Base-by-base conservation (phyloP, 2,113 vertebrate genomes). In the Spea multiplicata region DNA sequence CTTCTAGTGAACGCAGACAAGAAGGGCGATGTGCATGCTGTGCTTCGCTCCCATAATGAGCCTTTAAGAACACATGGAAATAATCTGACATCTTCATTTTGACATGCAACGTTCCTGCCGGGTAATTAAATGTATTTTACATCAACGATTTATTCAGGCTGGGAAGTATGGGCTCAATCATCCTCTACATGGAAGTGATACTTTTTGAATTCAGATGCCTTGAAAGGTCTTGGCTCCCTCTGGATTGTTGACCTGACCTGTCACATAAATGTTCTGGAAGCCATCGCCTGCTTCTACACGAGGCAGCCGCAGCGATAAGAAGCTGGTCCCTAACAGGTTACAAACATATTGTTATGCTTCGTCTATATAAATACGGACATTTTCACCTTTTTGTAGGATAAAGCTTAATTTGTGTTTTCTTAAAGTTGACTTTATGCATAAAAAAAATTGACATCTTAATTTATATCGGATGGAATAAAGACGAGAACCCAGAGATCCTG, bases 41-140 rank as follows among this genome's bases (percentile, higher is more conserved):
- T 62, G 45, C 62, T 44, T 52, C 4, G 8, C 57, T 64, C 68
- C 44, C 2, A 47, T 73, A 66, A 73, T 30, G 46, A 57, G 7
- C 4, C 12, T 45, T 5, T 17, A 9, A 61, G 78, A 70, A 79
- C 82, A 74, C 50, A 1, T 44, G 80, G 62, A 59, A 83, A 84
- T 83, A 53, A 72, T 81, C 52, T 84, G 81, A 85, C 73, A 68
- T 83, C 30, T 61, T 83, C 83, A 80, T 80, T 80, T 64, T 76
- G 65, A 83, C 78, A 84, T 76, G 70, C 57, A 84, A 12, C 83
- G 79, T 83, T 84, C 44, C 78, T 75, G 44, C 72, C 48, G 59
- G 66, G 70, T 81, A 84, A 86, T 82, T 83, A 83, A 81, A 48
- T 46, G 16, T 77, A 45, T 82, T 82, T 83, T 81, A 81, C 75